Evolutionary conservation across 2,888 invertebrate species (phyloP).

Genomic region (Phyllotreta striolata): DNA sequence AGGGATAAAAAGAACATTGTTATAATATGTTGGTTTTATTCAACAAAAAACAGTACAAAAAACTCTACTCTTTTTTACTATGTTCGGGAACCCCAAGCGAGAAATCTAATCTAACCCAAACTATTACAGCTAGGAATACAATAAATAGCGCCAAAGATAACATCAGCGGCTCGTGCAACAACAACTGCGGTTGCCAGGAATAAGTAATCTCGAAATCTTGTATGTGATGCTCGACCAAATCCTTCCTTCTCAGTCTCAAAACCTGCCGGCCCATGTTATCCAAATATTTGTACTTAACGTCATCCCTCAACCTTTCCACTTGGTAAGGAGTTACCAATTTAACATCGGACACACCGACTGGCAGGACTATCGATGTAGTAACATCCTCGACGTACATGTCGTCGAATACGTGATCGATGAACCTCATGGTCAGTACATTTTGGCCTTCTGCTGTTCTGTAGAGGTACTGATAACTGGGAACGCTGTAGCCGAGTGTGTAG

Average conservation of each 20-base stretch:
- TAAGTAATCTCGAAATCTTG: constrained; percentile 92
- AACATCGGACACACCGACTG: constrained; percentile 89
- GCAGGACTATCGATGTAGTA: constrained; percentile 87
- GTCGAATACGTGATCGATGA: constrained; percentile 97
- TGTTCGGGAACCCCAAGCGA: constrained; percentile 70
- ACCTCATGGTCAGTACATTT: constrained; percentile 88
- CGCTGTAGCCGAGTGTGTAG: constrained; percentile 91
- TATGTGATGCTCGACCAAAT: constrained; percentile 96
- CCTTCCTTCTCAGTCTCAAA: constrained; percentile 79
- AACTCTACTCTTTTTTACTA: constrained; percentile 64
- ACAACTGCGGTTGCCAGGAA: constrained; percentile 81
- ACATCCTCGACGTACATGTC: constrained; percentile 95
- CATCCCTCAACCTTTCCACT: constrained; percentile 77
- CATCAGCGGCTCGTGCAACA: constrained; percentile 93
- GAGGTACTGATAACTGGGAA: constrained; percentile 96
- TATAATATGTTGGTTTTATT: constrained; percentile 4
- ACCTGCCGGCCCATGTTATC: constrained; percentile 94
- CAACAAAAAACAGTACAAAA: constrained; percentile 17
- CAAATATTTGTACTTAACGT: constrained; percentile 89
- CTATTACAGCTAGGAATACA: constrained; percentile 89
- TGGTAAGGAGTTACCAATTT: constrained; percentile 83
- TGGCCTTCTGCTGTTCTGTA: constrained; percentile 77
- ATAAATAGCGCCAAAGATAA: constrained; percentile 88
- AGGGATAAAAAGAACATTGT: background rate
- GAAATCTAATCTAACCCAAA: constrained; percentile 96